phyloP scores from a whole-genome alignment of 2,888 invertebrate genomes.

The Nephrotoma appendiculata region DNA sequence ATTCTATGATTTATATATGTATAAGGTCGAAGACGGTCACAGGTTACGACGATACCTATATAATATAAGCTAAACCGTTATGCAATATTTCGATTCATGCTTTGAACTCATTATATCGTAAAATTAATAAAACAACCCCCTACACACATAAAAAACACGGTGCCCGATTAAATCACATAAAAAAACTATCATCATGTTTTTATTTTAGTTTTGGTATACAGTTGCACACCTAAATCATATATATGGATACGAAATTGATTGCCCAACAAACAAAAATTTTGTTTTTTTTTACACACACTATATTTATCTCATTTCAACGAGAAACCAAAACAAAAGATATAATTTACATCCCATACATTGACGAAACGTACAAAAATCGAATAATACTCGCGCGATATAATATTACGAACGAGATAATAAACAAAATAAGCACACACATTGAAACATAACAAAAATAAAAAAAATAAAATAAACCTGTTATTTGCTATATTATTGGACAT shows the following conservation, averaged over 20 bases:
- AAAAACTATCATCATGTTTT: not conserved
- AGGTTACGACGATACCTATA: not conserved
- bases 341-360: not conserved
- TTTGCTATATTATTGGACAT: constrained; percentile 14
- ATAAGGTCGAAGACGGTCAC: not conserved
- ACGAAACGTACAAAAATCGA: not conserved
- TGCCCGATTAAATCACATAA: not conserved
- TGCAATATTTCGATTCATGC: not conserved
- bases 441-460: not conserved
- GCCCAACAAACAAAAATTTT: not conserved
- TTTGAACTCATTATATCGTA: not conserved
- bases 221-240: not conserved
- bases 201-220: not conserved
- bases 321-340: not conserved
- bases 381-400: not conserved
- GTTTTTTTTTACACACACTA: not conserved
- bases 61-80: not conserved
- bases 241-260: not conserved
- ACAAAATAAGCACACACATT: not conserved
- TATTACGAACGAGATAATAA: not conserved
- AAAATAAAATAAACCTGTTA: not conserved
- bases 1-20: not conserved
- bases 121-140: not conserved
- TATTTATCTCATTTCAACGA: not conserved
- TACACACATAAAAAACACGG: not conserved